phyloP scores from a whole-genome alignment of 2,113 vertebrate species.

The Callorhinus ursinus region DNA sequence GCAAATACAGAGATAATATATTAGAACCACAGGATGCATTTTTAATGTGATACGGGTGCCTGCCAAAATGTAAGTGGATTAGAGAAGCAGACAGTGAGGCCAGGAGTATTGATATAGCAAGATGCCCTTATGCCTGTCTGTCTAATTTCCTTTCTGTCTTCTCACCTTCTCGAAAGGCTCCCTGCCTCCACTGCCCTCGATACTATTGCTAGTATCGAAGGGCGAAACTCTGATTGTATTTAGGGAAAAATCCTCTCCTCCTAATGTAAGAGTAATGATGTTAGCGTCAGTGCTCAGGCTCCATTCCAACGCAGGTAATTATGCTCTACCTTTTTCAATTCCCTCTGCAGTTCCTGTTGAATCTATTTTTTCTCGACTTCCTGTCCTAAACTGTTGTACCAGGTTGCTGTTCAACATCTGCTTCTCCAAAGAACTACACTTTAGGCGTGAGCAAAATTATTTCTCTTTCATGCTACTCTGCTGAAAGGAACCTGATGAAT shows the following conservation, averaged over 20 bases:
- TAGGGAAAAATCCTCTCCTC: constrained; percentile 67
- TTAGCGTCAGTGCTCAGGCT: not conserved
- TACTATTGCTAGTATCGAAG: not conserved
- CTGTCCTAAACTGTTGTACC: constrained; percentile 8
- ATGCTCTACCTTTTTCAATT: constrained; percentile 3
- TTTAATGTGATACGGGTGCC: not conserved
- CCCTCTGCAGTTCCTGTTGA: not conserved
- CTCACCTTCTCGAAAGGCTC: not conserved
- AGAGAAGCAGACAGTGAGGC: constrained; percentile 31
- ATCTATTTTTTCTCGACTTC: not conserved
- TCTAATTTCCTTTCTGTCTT: constrained; percentile 14
- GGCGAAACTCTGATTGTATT: constrained; percentile 43
- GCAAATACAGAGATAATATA: not conserved
- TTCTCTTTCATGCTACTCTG: constrained; percentile 8
- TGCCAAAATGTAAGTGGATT: constrained; percentile 6
- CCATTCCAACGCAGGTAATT: constrained; percentile 48
- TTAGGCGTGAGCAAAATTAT: not conserved
- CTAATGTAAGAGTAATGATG: constrained; percentile 35
- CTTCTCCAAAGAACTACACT: constrained; percentile 15
- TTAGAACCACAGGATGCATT: constrained; percentile 21
- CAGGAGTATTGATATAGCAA: not conserved
- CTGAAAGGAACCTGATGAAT: constrained; percentile 40
- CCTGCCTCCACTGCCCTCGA: not conserved
- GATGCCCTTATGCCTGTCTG: constrained; percentile 32
- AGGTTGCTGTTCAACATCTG: constrained; percentile 56